These are phyloP conservation scores for Brachionus plicatilis DNA, from an alignment of 1,140 invertebrate species.

Conservation along the genomic window DNA sequence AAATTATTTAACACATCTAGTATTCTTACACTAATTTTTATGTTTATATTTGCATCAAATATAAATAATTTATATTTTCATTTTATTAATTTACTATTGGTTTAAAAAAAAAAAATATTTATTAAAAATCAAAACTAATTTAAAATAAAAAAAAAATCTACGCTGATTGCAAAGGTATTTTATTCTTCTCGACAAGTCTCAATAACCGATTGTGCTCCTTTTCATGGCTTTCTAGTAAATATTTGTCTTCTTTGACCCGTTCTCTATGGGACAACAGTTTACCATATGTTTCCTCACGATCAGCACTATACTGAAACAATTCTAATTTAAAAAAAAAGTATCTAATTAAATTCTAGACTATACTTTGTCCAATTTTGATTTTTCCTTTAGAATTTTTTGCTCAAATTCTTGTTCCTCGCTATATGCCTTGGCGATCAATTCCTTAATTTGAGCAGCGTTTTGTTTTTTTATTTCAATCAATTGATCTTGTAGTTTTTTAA, in stretches of 20 bases:
- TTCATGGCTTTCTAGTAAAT: conserved; percentile 46
- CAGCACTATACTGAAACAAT: conserved; percentile 45
- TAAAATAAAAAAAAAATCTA: not conserved
- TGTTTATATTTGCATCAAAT: too few species aligned
- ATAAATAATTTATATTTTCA: too few species aligned
- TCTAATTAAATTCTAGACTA: not conserved
- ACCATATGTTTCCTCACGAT: conserved; percentile 48
- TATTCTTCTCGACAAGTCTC: conserved; percentile 43
- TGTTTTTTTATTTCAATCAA: conserved; percentile 45
- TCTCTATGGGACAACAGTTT: conserved; percentile 46
- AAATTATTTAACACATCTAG: too few species aligned
- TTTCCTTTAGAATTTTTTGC: conserved; percentile 46
- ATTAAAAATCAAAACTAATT: not conserved
- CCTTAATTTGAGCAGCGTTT: conserved; percentile 46
- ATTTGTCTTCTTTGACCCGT: conserved; percentile 45
- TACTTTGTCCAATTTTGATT: conserved; percentile 51
- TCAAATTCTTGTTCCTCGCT: conserved; percentile 47
- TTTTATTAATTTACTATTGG: too few species aligned
- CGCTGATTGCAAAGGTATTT: not conserved
- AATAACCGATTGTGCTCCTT: conserved; percentile 46
- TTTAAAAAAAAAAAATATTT: not conserved
- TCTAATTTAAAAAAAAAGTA: not conserved
- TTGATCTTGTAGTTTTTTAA: conserved; percentile 46
- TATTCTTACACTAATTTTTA: too few species aligned
- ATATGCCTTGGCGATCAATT: conserved; percentile 44